Evolutionary conservation across 30 jellyfish, hydroid and myxozoan species (phyloP), one percentile per base, ranked within the genome.

Genomic region (Clytia hemisphaerica): DNA sequence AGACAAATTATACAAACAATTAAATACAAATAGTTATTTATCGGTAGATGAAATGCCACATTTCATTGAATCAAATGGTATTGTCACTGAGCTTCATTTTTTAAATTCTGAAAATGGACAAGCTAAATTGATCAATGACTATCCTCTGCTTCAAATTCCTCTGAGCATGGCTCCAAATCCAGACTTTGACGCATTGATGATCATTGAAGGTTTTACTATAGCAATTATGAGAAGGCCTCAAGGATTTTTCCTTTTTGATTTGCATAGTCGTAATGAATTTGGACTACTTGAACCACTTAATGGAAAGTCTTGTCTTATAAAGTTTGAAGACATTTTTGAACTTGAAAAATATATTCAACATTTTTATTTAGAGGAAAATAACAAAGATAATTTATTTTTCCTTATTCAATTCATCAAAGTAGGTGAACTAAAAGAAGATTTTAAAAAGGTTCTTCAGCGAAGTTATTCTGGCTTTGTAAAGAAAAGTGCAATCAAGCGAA

Each of bases 201-300:
- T 55, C 40, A 55, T 55, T 55, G 36, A 40, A 19, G 15, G 69
- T 24, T 55, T 19, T 40, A 55, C 69, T 16, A 28, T 55, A 19
- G 69, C 69, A 3, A 55, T 55, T 4, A 16, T 55, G 42, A 24
- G n/a, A 55, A 55, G n/a, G n/a, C n/a, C n/a, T n/a, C n/a, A n/a
- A n/a, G n/a, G n/a, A n/a, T n/a, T n/a, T 19, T 16, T 16, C 29
- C 40, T 55, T 2, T 55, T 55, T 19, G 69, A 55, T 55, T 55
- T 40, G 29, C 69, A 55, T 55, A 19, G 69, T 40, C 36, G 69
- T 19, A 32, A 55, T 55, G 14, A 14, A 4, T 40, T 22, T 55
- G 69, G 69, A 40, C 15, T 55, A 55, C 25, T 25, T 16, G 69
- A n/a, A 46, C n/a, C n/a, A n/a, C n/a, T n/a, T n/a, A n/a, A n/a